These are phyloP conservation scores for Cricetomys ansorgei DNA, from an alignment of 2,113 vertebrate species.

Conservation along the genomic window DNA sequence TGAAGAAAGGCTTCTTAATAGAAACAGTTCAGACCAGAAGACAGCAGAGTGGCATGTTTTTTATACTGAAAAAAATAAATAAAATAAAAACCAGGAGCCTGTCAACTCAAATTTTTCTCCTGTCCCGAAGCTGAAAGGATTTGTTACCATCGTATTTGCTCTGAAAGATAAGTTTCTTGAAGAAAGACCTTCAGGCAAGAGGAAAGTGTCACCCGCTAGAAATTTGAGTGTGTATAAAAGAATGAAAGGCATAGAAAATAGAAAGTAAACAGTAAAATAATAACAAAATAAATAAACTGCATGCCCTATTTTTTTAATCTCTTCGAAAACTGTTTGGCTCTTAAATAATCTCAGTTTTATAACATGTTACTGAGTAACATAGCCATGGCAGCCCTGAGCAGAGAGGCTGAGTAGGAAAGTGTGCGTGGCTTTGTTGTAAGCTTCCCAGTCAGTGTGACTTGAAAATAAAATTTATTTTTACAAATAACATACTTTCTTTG, in stretches of 20 bases:
- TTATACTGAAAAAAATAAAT: background rate
- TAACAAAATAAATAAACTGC: background rate
- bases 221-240: background rate
- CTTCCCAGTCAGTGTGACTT: constrained; percentile 1
- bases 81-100: background rate
- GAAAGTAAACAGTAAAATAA: background rate
- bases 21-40: constrained; percentile 32
- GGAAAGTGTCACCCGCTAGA: background rate
- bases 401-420: background rate
- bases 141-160: background rate
- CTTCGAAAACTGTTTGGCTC: constrained; percentile 16
- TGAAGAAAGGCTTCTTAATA: background rate
- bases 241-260: background rate
- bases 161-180: constrained; percentile 3
- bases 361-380: background rate
- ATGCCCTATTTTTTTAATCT: constrained; percentile 10
- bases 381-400: background rate
- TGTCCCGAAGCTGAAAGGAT: background rate
- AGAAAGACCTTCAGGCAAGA: background rate
- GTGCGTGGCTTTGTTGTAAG: background rate
- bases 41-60: background rate
- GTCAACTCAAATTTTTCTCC: background rate
- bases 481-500: background rate
- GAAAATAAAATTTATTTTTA: background rate
- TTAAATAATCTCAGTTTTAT: constrained; percentile 15